Percentiles rank a stretch among this genome's conserved stretches.
phyloP scores from a whole-genome alignment of 1,140 invertebrate species.

The Drosophila burlai region DNA sequence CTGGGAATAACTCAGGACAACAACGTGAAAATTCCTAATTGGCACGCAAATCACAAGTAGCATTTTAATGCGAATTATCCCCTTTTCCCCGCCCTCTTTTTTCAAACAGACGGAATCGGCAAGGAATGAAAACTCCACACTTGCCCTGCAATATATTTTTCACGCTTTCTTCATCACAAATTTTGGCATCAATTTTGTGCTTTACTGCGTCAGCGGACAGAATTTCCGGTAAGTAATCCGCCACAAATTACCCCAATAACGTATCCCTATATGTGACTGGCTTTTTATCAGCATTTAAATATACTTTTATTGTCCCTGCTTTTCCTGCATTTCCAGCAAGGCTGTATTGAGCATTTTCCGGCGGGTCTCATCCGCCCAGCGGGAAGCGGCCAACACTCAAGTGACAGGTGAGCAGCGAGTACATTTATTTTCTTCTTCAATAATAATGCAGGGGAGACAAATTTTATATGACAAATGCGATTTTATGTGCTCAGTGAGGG shows the following conservation, averaged over 20 bases:
- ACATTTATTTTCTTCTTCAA: not conserved
- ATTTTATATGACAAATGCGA: constrained; percentile 19
- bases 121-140: constrained; percentile 65
- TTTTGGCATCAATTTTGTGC: constrained; percentile 94
- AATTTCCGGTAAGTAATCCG: constrained; percentile 89
- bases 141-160: constrained; percentile 81
- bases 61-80: not conserved
- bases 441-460: not conserved
- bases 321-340: constrained; percentile 58
- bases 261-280: constrained; percentile 40
- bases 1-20: not conserved
- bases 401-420: constrained; percentile 84
- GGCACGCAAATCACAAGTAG: not conserved
- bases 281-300: constrained; percentile 26
- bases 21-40: constrained; percentile 12
- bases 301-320: constrained; percentile 18
- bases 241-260: constrained; percentile 32
- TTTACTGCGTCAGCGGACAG: constrained; percentile 93
- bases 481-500: constrained; percentile 10
- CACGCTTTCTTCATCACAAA: constrained; percentile 91
- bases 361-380: constrained; percentile 71
- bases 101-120: constrained; percentile 68
- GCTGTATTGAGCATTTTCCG: constrained; percentile 81
- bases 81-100: constrained; percentile 1
- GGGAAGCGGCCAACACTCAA: constrained; percentile 84